phyloP scores from a whole-genome alignment of 2,113 vertebrate genomes.

The Brienomyrus brachyistius region DNA sequence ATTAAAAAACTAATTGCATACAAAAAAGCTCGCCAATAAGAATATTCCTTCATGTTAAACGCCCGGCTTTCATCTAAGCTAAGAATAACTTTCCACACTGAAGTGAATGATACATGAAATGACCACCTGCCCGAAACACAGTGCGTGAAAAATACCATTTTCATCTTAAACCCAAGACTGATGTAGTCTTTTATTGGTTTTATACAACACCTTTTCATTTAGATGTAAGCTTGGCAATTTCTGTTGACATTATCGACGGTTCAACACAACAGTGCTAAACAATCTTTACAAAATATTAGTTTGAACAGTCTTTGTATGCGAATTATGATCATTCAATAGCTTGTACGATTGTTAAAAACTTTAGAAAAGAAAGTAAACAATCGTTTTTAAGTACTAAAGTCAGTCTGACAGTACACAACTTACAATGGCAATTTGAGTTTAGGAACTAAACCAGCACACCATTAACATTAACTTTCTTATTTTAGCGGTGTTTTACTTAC shows the following conservation, averaged over 20 bases:
- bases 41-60: neutral
- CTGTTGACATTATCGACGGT: neutral
- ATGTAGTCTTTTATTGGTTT: neutral
- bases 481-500: neutral
- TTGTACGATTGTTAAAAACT: neutral
- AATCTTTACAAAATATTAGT: neutral
- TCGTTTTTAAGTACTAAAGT: neutral
- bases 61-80: conserved; percentile 2
- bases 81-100: conserved; percentile 29
- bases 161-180: neutral
- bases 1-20: neutral
- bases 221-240: neutral
- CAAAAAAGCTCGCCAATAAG: neutral
- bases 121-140: neutral
- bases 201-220: neutral
- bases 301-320: neutral
- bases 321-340: neutral
- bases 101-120: neutral
- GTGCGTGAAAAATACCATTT: neutral
- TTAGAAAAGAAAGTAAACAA: neutral
- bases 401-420: neutral
- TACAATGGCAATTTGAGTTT: neutral
- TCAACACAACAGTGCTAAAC: neutral
- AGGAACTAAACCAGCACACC: neutral
- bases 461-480: neutral